Percentiles rank a stretch among this genome's conserved stretches.
These are phyloP conservation scores for Fratercula arctica DNA, from an alignment of 2,797 vertebrate genomes.

Conservation along the genomic window DNA sequence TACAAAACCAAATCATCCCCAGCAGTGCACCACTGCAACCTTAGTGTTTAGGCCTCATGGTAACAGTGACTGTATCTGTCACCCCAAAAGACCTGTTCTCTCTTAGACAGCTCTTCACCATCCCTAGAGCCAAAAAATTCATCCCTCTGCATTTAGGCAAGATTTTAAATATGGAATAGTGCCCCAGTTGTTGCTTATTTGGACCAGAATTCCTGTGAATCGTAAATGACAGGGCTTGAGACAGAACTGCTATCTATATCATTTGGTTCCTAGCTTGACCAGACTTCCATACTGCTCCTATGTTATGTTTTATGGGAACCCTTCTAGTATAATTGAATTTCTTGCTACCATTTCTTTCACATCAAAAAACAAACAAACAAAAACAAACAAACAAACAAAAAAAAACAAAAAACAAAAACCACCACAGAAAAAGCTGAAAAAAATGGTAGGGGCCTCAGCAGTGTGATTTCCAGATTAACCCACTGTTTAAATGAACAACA, in stretches of 20 bases:
- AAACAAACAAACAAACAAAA: no score
- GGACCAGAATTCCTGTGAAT: neutral
- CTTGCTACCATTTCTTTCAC: neutral
- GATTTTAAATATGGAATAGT: neutral
- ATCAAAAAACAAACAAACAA: no score
- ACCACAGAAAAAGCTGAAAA: neutral
- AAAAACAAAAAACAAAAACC: neutral
- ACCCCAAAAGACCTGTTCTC: neutral
- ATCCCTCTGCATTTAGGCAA: neutral
- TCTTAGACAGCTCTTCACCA: neutral
- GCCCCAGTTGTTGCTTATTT: neutral
- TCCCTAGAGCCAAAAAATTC: neutral
- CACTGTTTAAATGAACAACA: neutral
- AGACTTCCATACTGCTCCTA: neutral
- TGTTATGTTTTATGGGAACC: neutral
- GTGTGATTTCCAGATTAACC: neutral
- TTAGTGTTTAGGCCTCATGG: neutral
- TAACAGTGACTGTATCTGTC: neutral
- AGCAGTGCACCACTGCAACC: neutral
- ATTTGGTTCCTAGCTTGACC: neutral
- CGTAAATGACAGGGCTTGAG: neutral
- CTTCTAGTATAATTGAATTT: neutral
- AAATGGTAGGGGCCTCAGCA: neutral
- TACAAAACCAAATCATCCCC: conserved; percentile 18
- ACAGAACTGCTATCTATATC: neutral